These are phyloP conservation scores for Pyrgilauda ruficollis DNA, from an alignment of 2,113 vertebrate genomes.

Conservation along the genomic window DNA sequence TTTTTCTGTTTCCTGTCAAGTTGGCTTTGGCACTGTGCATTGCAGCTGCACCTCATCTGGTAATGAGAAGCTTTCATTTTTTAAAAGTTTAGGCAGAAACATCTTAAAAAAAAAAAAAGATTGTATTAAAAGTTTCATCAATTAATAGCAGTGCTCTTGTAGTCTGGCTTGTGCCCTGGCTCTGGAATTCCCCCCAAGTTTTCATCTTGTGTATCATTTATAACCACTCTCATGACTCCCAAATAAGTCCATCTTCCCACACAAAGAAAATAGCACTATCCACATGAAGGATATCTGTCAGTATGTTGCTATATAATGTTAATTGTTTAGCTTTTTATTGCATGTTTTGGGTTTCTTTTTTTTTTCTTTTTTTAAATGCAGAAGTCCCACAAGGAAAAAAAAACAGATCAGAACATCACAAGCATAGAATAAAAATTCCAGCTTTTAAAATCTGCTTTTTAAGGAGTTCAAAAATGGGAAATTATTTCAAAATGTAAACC, in stretches of 20 bases:
- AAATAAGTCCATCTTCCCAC: not conserved
- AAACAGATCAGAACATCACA: not conserved
- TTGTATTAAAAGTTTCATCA: not conserved
- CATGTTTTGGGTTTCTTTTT: not conserved
- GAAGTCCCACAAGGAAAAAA: not conserved
- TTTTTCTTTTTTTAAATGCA: not conserved
- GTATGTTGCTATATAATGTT: not conserved
- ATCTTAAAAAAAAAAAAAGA: not conserved
- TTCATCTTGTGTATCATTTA: not conserved
- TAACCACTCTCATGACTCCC: not conserved
- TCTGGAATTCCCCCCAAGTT: not conserved
- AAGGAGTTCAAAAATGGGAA: not conserved
- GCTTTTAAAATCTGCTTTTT: not conserved
- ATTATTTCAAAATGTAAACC: not conserved
- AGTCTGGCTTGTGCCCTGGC: not conserved
- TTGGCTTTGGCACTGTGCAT: not conserved
- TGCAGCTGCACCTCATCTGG: not conserved
- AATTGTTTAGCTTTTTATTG: not conserved
- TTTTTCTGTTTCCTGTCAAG: not conserved
- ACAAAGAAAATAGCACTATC: not conserved
- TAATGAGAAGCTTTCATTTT: not conserved
- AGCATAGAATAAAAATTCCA: not conserved
- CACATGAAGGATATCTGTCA: not conserved
- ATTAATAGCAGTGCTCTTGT: not conserved
- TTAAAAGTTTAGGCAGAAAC: not conserved